Evolutionary conservation across 1,140 invertebrate genomes (phyloP).

Genomic region (Drosophila biarmipes): DNA sequence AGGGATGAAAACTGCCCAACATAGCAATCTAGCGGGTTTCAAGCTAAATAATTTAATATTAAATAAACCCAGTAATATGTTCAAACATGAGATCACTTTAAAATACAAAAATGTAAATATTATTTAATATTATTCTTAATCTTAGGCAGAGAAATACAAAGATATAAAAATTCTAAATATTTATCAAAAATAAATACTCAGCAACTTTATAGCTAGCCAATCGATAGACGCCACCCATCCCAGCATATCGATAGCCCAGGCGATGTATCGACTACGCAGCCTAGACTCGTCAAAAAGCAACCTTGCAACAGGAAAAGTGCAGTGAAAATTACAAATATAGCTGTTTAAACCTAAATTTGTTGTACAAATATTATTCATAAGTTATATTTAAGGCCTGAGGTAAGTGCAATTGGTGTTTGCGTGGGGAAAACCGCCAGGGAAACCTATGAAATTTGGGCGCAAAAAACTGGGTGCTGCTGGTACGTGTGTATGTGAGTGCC

Average conservation of each 20-base stretch:
- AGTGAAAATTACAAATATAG: constrained; percentile 77
- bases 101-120: not conserved
- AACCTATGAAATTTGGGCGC: constrained; percentile 45
- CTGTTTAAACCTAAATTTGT: constrained; percentile 60
- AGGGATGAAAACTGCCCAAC: constrained; percentile 1
- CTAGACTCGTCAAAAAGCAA: constrained; percentile 63
- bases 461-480: constrained; percentile 54
- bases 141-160: not conserved
- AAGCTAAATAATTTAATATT: not conserved
- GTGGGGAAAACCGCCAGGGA: not conserved
- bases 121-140: too few relatives aligned
- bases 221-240: too few relatives aligned
- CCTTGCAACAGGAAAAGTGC: constrained; percentile 73
- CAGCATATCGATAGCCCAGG: constrained; percentile 28
- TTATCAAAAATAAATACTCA: not conserved
- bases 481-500: constrained; percentile 20
- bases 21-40: not conserved
- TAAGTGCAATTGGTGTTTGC: constrained; percentile 41
- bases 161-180: not conserved
- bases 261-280: constrained; percentile 52
- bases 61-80: not conserved
- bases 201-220: not conserved
- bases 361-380: constrained; percentile 59
- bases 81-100: not conserved
- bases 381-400: constrained; percentile 69